Evolutionary conservation across 2,797 vertebrate genomes (phyloP).

Genomic region (Erpetoichthys calabaricus): DNA sequence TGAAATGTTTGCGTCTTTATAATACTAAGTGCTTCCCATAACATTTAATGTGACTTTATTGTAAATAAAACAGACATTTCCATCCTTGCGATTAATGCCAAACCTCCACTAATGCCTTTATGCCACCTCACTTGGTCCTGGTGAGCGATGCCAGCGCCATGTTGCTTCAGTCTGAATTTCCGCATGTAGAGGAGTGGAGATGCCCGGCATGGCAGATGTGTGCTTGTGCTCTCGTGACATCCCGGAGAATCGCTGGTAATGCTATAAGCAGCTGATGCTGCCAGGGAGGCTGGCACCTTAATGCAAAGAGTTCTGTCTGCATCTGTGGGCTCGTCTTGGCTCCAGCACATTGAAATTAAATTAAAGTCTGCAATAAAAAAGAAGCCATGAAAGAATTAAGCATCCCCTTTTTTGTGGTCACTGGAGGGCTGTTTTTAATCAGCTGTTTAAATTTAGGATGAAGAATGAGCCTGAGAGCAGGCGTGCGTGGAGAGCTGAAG

Average conservation of each 20-base stretch:
- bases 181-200: no score
- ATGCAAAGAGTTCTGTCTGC: neutral
- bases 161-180: no score
- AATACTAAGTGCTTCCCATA: no score
- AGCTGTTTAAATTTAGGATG: neutral
- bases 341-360: neutral
- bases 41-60: no score
- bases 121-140: no score
- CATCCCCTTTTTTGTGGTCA: neutral
- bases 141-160: no score
- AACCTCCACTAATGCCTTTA: no score
- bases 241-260: neutral
- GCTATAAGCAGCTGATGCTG: conserved; percentile 1
- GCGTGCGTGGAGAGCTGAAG: no score
- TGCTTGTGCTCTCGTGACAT: neutral
- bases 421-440: neutral
- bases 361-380: neutral
- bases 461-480: neutral
- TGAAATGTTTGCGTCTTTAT: no score
- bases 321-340: neutral
- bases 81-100: no score
- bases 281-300: neutral
- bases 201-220: neutral
- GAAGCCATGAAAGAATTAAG: conserved; percentile 1
- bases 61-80: no score